Conservation (phyloP, 2,797 vertebrate genomes). For the Momotus momota region DNA sequence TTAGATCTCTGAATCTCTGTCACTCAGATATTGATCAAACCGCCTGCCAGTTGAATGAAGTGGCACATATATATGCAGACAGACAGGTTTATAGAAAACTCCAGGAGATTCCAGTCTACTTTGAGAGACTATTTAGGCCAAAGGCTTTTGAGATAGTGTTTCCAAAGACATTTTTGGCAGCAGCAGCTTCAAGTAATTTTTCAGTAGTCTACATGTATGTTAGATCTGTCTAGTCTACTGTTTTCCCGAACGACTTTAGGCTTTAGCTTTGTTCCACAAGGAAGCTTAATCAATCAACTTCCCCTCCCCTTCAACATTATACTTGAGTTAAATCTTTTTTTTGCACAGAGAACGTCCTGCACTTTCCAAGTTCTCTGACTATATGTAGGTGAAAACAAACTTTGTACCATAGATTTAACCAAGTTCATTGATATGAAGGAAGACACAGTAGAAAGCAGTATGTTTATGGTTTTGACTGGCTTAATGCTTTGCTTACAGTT, state of each 20-base stretch:
- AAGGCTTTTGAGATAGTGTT: not conserved
- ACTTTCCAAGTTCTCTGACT: not conserved
- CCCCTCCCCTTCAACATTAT: not conserved
- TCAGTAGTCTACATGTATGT: not conserved
- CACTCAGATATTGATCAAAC: conserved; percentile 26
- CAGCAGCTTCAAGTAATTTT: not conserved
- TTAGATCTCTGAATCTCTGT: not conserved
- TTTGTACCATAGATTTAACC: not conserved
- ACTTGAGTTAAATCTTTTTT: not conserved
- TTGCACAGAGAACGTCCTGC: not conserved
- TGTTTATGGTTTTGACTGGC: not conserved
- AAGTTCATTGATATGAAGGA: not conserved
- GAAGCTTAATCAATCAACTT: not conserved
- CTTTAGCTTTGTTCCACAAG: not conserved
- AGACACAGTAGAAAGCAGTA: not conserved
- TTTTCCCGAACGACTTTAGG: not conserved
- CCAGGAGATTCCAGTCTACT: not conserved
- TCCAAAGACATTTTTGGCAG: not conserved
- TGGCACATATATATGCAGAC: not conserved
- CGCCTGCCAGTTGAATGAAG: not conserved
- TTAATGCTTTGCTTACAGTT: not conserved
- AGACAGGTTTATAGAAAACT: not conserved
- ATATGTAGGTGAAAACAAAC: not conserved
- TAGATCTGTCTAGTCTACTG: not conserved
- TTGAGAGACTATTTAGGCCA: not conserved